A percentile compares a stretch with the other conserved stretches of the same genome.
Conservation (phyloP, 2,888 invertebrate species). For the Tenthredo notha region DNA sequence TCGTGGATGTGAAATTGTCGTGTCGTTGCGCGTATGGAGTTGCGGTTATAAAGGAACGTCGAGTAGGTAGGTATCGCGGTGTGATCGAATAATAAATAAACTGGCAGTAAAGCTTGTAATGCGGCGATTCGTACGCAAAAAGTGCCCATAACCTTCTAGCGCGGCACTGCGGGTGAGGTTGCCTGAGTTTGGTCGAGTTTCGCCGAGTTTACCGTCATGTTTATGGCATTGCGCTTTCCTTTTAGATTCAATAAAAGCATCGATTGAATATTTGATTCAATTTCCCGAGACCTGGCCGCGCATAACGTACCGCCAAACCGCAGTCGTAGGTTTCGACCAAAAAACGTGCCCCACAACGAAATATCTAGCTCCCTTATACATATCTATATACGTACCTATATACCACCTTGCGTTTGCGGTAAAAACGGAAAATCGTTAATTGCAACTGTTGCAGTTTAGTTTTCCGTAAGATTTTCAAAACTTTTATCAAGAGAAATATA, state of each 20-base stretch:
- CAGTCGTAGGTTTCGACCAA: constrained; percentile 40
- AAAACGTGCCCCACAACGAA: constrained; percentile 32
- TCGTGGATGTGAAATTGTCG: background rate
- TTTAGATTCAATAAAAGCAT: constrained; percentile 57
- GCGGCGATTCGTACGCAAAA: constrained; percentile 56
- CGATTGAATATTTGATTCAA: constrained; percentile 57
- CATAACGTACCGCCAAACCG: constrained; percentile 48
- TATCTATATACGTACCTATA: background rate
- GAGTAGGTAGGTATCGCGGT: constrained; percentile 41
- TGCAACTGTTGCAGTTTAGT: background rate
- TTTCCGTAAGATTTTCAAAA: background rate
- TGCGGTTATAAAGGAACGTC: constrained; percentile 28
- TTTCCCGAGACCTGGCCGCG: constrained; percentile 49
- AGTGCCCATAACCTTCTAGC: constrained; percentile 54
- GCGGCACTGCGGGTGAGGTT: constrained; percentile 43
- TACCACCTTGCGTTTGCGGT: background rate
- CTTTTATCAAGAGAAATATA: background rate
- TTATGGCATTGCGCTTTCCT: constrained; percentile 56
- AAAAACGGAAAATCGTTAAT: background rate
- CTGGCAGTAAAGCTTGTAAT: constrained; percentile 54
- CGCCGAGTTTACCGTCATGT: constrained; percentile 54
- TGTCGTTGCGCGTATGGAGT: constrained; percentile 40
- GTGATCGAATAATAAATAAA: constrained; percentile 54
- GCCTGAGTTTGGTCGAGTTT: constrained; percentile 44
- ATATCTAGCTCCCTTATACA: background rate